phyloP scores from a whole-genome alignment of 2,888 invertebrate genomes.

The Caradrina kadenii region DNA sequence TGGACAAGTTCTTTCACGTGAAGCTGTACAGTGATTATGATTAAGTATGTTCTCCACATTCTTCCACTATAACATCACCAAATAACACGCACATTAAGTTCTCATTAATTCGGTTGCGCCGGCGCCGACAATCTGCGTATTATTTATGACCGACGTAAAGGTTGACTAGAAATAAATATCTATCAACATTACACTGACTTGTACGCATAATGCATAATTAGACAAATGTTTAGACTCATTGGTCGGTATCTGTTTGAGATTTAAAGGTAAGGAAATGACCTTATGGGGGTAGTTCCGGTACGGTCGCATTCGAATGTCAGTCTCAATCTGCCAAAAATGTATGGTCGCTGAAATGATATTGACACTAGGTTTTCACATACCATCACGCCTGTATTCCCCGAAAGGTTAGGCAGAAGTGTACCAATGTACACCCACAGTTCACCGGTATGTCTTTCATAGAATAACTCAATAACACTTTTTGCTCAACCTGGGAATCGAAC shows the following conservation, averaged over 20 bases:
- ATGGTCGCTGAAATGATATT: too few relatives aligned
- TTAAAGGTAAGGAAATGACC: neutral
- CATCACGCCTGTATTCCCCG: too few relatives aligned
- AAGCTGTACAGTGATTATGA: conserved; percentile 7
- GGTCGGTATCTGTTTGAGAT: conserved; percentile 5
- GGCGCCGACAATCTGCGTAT: conserved; percentile 40
- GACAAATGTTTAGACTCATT: conserved; percentile 10
- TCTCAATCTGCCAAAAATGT: too few relatives aligned
- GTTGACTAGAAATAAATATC: conserved; percentile 50
- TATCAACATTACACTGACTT: conserved; percentile 20
- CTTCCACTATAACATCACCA: conserved; percentile 4
- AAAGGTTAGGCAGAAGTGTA: too few relatives aligned
- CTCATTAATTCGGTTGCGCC: conserved; percentile 36
- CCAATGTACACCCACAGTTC: too few relatives aligned
- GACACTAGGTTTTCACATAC: too few relatives aligned
- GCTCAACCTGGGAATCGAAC: too few relatives aligned
- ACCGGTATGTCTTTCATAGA: too few relatives aligned
- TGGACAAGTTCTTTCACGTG: conserved; percentile 2
- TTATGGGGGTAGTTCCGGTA: too few relatives aligned
- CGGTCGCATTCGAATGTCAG: too few relatives aligned
- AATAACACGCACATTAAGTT: conserved; percentile 43
- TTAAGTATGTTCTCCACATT: conserved; percentile 1
- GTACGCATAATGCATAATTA: conserved; percentile 18
- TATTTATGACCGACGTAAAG: conserved; percentile 56
- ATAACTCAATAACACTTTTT: too few relatives aligned